Conservation (phyloP, 2,888 invertebrate genomes). For the Clepsis dumicolana region DNA sequence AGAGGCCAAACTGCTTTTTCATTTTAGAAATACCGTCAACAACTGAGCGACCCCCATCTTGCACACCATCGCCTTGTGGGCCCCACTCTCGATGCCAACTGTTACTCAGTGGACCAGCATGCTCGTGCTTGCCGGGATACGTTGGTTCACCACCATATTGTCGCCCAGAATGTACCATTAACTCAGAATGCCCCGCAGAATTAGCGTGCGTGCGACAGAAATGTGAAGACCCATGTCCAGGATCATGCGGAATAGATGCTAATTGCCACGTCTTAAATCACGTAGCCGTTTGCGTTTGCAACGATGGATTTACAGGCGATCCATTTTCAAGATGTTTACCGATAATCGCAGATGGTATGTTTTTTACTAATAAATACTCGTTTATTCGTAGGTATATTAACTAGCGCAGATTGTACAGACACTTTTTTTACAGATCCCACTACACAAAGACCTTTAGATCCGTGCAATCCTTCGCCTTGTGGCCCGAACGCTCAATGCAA, state of each 20-base stretch:
- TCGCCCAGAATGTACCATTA: slow-evolving; percentile 92
- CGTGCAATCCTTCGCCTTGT: slow-evolving; percentile 91
- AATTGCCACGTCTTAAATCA: slow-evolving; percentile 93
- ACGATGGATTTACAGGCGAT: slow-evolving; percentile 92
- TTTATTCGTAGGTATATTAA: neutral
- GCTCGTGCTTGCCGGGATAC: slow-evolving; percentile 92
- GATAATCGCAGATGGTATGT: slow-evolving; percentile 76
- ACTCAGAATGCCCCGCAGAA: slow-evolving; percentile 92
- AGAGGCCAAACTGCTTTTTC: slow-evolving; percentile 16
- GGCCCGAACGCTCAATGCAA: slow-evolving; percentile 90
- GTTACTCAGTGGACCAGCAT: slow-evolving; percentile 90
- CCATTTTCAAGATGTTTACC: slow-evolving; percentile 91
- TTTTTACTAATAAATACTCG: slow-evolving; percentile 10
- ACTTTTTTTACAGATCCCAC: slow-evolving; percentile 68
- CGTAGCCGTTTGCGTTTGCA: slow-evolving; percentile 92
- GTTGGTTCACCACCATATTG: slow-evolving; percentile 93
- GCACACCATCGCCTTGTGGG: slow-evolving; percentile 94
- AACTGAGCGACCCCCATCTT: slow-evolving; percentile 90
- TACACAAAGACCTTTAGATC: slow-evolving; percentile 77
- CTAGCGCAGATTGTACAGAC: neutral
- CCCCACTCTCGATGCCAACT: slow-evolving; percentile 93
- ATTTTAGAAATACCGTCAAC: slow-evolving; percentile 68
- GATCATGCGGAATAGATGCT: slow-evolving; percentile 93
- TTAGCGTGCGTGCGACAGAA: slow-evolving; percentile 92
- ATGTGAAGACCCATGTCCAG: slow-evolving; percentile 93